Conservation (phyloP, 2,797 vertebrate species). For the Aeoliscus strigatus region DNA sequence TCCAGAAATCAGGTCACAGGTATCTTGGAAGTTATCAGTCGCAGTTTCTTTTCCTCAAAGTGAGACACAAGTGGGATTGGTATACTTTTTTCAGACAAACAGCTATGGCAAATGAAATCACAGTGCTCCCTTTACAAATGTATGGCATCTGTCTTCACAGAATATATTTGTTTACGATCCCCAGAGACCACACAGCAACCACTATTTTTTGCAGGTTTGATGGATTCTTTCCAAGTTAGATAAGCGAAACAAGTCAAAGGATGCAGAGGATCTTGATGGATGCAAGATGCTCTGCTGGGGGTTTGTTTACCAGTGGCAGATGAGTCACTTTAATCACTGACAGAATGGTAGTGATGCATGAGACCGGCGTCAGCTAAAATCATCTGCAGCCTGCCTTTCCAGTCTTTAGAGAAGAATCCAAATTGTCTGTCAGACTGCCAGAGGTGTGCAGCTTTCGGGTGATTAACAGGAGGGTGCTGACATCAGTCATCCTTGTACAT, state of each 20-base stretch:
- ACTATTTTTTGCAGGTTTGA: conserved; percentile 52
- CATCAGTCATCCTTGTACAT: conserved; percentile 56
- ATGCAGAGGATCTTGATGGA: conserved; percentile 61
- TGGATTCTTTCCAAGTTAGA: conserved; percentile 62
- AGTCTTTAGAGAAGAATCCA: conserved; percentile 67
- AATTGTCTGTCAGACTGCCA: conserved; percentile 62
- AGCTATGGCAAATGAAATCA: conserved; percentile 9
- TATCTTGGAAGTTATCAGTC: conserved; percentile 32
- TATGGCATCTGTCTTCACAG: conserved; percentile 24
- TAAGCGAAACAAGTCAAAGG: conserved; percentile 49
- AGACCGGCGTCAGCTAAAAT: conserved; percentile 57
- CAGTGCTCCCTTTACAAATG: conserved; percentile 20
- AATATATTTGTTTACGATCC: conserved; percentile 58
- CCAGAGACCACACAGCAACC: conserved; percentile 34
- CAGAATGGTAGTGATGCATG: conserved; percentile 61
- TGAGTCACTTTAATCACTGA: conserved; percentile 74
- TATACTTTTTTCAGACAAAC: conserved; percentile 23
- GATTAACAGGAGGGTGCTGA: conserved; percentile 57
- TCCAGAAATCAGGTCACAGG: conserved; percentile 40
- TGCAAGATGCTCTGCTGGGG: conserved; percentile 61
- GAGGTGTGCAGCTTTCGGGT: conserved; percentile 45
- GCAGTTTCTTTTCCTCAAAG: conserved; percentile 31
- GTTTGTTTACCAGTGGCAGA: conserved; percentile 65
- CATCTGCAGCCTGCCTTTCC: conserved; percentile 64
- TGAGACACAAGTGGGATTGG: conserved; percentile 34